These are phyloP conservation scores for Prolemur simus DNA, from an alignment of 2,113 vertebrate genomes.

Conservation along the genomic window DNA sequence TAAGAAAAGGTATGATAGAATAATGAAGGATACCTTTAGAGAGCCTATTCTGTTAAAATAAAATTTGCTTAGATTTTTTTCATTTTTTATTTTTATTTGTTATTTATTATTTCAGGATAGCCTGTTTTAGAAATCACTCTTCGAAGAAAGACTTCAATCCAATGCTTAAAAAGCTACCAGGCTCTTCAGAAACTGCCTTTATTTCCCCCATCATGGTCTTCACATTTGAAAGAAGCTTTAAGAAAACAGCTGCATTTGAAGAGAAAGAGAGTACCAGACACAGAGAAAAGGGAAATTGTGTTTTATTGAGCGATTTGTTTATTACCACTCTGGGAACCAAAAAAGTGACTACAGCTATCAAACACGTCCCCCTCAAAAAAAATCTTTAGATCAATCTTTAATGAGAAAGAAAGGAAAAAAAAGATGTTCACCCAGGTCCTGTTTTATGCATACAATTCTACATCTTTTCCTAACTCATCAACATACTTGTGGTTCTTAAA, in stretches of 20 bases:
- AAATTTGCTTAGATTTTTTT: slow-evolving; percentile 27
- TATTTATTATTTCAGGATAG: slow-evolving; percentile 5
- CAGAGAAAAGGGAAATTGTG: slow-evolving; percentile 47
- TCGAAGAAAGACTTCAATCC: slow-evolving; percentile 25
- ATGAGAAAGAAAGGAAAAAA: slow-evolving; percentile 58
- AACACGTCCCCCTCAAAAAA: slow-evolving; percentile 65
- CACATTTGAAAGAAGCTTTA: slow-evolving; percentile 42
- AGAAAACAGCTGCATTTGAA: slow-evolving; percentile 55
- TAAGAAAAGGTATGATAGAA: not conserved
- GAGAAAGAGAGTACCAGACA: not conserved
- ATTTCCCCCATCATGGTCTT: not conserved
- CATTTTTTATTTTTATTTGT: slow-evolving; percentile 27
- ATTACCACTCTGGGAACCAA: slow-evolving; percentile 43
- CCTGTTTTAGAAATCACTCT: slow-evolving; percentile 55
- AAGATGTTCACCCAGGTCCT: slow-evolving; percentile 13
- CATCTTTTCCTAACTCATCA: slow-evolving; percentile 20
- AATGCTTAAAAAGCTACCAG: slow-evolving; percentile 39
- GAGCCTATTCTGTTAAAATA: not conserved
- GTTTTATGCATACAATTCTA: slow-evolving; percentile 45
- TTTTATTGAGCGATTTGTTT: slow-evolving; percentile 36
- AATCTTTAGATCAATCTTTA: slow-evolving; percentile 77
- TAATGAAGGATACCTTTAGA: not conserved
- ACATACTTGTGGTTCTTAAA: slow-evolving; percentile 24
- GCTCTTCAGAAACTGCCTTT: slow-evolving; percentile 41
- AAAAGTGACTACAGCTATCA: not conserved